Base-by-base conservation (phyloP, 2,113 vertebrate genomes). In the Otis tarda region DNA sequence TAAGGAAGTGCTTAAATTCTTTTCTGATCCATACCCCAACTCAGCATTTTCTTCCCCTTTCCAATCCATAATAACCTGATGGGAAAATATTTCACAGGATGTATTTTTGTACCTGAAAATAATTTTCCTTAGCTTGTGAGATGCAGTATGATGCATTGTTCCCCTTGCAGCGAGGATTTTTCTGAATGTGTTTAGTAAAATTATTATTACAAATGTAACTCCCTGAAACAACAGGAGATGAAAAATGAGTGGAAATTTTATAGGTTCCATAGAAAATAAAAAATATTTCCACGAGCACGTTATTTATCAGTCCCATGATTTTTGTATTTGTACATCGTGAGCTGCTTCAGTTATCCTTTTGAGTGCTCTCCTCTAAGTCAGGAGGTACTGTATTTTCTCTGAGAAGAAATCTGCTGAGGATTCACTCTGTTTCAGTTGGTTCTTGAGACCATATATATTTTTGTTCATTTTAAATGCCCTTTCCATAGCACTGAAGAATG, bases 301-400 rank as follows among this genome's bases (percentile, higher is more conserved):
- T 90, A 79, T 94, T 90, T 93, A 73, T 83, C 65, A 56, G 24
- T 78, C 53, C 27, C 4, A 5, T 65, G 56, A 43, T 83, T 39
- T 79, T 84, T 77, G 14, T 81, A 50, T 94, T 95, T 77, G 59
- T 63, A 47, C 64, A 70, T 56, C 1, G 1, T 83, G 52, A 92
- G 28, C 35, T 87, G 27, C 39, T 77, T 89, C 91, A 87, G 89
- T 91, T 93, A 93, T 75, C 41, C 47, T 81, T 91, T 89, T 18
- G 37, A 68, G 87, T 71, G 21, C 22, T 90, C 31, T 77, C 59
- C 8, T 80, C 35, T 70, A 47, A 81, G 76, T 71, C 47, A 76
- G 70, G 27, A 76, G 61, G 49, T 31, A 63, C 21, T 56, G 25
- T 75, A 56, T 91, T 93, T 95, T 94, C 56, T 87, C 41, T 75